phyloP scores from a whole-genome alignment of 2,888 invertebrate species.

The Neocrepidodera transversa region DNA sequence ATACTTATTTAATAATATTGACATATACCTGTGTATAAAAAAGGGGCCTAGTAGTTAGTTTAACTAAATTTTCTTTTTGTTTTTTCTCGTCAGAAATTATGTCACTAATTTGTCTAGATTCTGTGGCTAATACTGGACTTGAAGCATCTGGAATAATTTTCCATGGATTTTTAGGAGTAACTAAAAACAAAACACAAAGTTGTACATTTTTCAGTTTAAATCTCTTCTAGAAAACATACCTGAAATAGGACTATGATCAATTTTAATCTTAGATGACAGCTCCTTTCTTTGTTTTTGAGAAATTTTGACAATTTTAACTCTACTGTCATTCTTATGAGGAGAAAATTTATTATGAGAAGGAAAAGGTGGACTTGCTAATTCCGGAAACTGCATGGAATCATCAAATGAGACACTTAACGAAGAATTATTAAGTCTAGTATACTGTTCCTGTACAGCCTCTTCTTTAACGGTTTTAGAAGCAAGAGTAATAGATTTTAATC shows the following conservation, averaged over 20 bases:
- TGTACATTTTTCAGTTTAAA: neutral
- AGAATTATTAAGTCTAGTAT: conserved; percentile 37
- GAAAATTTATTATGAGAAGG: conserved; percentile 15
- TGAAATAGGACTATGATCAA: conserved; percentile 14
- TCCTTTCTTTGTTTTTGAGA: conserved; percentile 73
- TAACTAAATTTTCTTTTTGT: conserved; percentile 74
- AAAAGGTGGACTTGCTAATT: conserved; percentile 48
- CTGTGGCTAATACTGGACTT: conserved; percentile 47
- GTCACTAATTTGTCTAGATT: conserved; percentile 56
- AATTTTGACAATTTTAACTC: conserved; percentile 60
- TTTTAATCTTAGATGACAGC: conserved; percentile 62
- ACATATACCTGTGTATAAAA: conserved; percentile 74
- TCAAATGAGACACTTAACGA: conserved; percentile 36
- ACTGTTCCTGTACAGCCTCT: conserved; percentile 43
- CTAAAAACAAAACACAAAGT: conserved; percentile 40
- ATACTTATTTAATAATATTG: neutral
- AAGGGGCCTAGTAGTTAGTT: conserved; percentile 76
- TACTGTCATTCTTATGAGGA: conserved; percentile 48
- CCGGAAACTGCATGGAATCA: conserved; percentile 54
- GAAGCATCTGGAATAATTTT: conserved; percentile 60
- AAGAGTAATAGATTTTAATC: conserved; percentile 50
- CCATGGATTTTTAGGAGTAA: conserved; percentile 60
- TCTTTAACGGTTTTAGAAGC: conserved; percentile 48
- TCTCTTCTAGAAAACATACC: conserved; percentile 25
- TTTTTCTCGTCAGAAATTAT: conserved; percentile 78